Conservation (phyloP, 1,140 invertebrate genomes). For the Drosophila albomicans region DNA sequence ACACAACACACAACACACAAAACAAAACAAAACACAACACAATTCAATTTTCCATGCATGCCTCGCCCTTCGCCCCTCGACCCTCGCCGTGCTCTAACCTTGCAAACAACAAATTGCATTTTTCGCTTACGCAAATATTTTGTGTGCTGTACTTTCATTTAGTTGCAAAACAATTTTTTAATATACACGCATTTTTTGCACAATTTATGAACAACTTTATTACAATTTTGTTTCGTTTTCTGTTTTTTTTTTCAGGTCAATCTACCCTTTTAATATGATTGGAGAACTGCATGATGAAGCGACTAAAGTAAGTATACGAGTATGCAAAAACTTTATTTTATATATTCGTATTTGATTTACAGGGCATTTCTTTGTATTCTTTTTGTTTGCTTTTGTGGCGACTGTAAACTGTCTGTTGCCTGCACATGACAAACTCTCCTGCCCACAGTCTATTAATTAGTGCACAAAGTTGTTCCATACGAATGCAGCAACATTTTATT, state of each 20-base stretch:
- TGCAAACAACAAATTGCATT: background rate
- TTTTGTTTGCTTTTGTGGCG: too few relatives aligned
- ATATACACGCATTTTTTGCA: background rate
- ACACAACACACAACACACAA: too few relatives aligned
- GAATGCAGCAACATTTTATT: background rate
- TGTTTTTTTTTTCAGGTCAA: too few relatives aligned
- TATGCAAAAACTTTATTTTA: too few relatives aligned
- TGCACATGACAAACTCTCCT: too few relatives aligned
- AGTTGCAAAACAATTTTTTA: background rate
- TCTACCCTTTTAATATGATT: too few relatives aligned
- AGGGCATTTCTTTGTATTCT: too few relatives aligned
- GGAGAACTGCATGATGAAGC: too few relatives aligned
- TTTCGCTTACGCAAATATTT: background rate
- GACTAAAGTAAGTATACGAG: too few relatives aligned
- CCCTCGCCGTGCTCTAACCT: too few relatives aligned
- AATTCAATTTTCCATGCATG: background rate
- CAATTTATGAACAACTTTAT: background rate
- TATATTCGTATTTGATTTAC: too few relatives aligned
- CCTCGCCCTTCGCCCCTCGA: background rate
- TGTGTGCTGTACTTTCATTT: background rate
- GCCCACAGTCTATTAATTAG: constrained; percentile 17
- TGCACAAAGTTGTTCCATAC: constrained; percentile 5
- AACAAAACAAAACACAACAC: background rate
- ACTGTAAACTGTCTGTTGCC: too few relatives aligned
- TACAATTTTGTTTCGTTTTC: background rate